A percentile compares a stretch with the other conserved stretches of the same genome.
Evolutionary conservation across 2,888 invertebrate genomes (phyloP).

Genomic region (Calameuta filiformis): DNA sequence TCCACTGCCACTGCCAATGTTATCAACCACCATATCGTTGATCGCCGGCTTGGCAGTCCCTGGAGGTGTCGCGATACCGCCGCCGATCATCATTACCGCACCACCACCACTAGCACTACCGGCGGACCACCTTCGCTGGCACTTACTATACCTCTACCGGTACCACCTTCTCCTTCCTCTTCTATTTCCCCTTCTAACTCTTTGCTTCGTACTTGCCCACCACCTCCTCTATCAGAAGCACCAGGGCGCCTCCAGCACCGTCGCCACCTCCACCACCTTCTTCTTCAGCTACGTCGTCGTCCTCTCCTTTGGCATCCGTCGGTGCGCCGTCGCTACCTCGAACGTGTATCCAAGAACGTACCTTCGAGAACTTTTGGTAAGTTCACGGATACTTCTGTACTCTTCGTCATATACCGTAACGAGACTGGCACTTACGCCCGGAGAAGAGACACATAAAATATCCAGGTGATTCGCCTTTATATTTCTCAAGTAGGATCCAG

Average conservation of each 20-base stretch:
- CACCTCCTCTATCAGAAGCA: slow-evolving; percentile 19
- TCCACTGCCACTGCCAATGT: slow-evolving; percentile 59
- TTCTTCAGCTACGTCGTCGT: slow-evolving; percentile 1
- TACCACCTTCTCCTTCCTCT: slow-evolving; percentile 9
- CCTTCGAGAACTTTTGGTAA: neutral
- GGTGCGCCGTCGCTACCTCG: neutral
- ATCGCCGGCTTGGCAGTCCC: slow-evolving; percentile 60
- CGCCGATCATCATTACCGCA: slow-evolving; percentile 63
- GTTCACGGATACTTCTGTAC: neutral
- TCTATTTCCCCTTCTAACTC: slow-evolving; percentile 8
- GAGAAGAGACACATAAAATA: neutral
- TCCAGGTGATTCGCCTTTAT: neutral
- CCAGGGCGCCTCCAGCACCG: slow-evolving; percentile 12
- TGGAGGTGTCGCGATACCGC: slow-evolving; percentile 58
- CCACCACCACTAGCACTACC: slow-evolving; percentile 31
- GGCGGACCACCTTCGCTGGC: slow-evolving; percentile 15
- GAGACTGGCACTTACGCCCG: neutral
- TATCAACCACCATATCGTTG: slow-evolving; percentile 60
- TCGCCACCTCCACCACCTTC: slow-evolving; percentile 19
- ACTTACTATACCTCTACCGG: slow-evolving; percentile 10
- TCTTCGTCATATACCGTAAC: neutral
- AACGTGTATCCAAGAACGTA: neutral
- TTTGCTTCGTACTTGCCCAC: neutral
- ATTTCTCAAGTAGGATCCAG: neutral
- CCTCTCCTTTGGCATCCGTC: slow-evolving; percentile 12